Evolutionary conservation across 2,888 invertebrate genomes (phyloP).

Genomic region (Eugnorisma glareosa): DNA sequence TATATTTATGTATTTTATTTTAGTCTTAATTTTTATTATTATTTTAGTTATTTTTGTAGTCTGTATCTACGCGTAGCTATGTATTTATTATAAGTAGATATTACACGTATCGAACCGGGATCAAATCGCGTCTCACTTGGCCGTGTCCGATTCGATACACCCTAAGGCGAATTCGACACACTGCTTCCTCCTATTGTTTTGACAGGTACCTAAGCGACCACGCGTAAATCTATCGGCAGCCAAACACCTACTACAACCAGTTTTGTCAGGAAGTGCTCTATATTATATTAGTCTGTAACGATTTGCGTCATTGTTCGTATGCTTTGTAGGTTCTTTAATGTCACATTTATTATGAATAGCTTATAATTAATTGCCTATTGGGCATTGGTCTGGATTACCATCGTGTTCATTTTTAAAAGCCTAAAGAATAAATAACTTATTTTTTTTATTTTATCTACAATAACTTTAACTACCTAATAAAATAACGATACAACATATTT

Average conservation of each 20-base stretch:
- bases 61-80: background rate
- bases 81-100: background rate
- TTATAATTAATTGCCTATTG: conserved; percentile 35
- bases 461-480: background rate
- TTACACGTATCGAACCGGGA: background rate
- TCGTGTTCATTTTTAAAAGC: background rate
- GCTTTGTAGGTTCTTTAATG: conserved; percentile 61
- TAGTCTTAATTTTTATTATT: no score
- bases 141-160: conserved; percentile 56
- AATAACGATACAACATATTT: background rate
- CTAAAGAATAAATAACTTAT: background rate
- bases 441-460: background rate
- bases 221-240: conserved; percentile 38
- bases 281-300: conserved; percentile 60
- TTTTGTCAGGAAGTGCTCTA: conserved; percentile 72
- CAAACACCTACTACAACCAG: conserved; percentile 61
- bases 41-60: no score
- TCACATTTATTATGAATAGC: conserved; percentile 49
- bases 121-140: conserved; percentile 24
- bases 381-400: conserved; percentile 14
- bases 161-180: conserved; percentile 60
- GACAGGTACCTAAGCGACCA: conserved; percentile 45
- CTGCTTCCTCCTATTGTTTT: conserved; percentile 66
- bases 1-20: no score
- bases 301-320: conserved; percentile 61